phyloP scores from a whole-genome alignment of 1,140 invertebrate genomes.

The Matsumurasca onukii region DNA sequence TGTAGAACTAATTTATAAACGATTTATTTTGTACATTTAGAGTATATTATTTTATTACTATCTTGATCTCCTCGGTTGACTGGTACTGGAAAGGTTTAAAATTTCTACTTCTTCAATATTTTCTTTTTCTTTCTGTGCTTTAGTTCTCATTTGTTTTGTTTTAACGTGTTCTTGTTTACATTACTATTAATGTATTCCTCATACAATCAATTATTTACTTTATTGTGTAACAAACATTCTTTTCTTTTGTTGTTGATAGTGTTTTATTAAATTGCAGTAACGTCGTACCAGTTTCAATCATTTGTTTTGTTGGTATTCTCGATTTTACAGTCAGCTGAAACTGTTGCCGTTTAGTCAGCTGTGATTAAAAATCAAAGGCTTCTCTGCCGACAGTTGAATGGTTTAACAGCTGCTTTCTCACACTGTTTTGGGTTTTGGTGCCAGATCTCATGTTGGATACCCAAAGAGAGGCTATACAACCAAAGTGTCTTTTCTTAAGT shows the following conservation, averaged over 20 bases:
- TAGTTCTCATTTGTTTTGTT: background rate
- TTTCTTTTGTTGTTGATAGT: slow-evolving; percentile 1
- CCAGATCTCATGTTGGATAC: too few species aligned
- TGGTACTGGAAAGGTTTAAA: slow-evolving; percentile 5
- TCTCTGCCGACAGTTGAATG: too few species aligned
- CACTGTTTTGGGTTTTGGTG: too few species aligned
- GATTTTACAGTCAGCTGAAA: too few species aligned
- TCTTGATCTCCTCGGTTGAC: slow-evolving; percentile 1
- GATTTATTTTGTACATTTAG: slow-evolving; percentile 6
- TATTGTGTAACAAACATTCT: background rate
- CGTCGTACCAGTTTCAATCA: too few species aligned
- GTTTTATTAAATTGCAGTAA: background rate
- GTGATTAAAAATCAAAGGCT: too few species aligned
- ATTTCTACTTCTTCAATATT: background rate
- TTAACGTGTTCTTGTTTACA: background rate
- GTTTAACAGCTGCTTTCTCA: too few species aligned
- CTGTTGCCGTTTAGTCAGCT: too few species aligned
- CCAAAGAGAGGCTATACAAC: too few species aligned
- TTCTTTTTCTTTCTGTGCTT: background rate
- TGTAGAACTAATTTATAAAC: slow-evolving; percentile 14
- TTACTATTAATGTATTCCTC: background rate
- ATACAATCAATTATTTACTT: background rate
- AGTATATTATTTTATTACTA: slow-evolving; percentile 7
- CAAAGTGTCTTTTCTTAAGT: too few species aligned
- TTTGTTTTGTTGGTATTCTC: too few species aligned